Evolutionary conservation across 2,113 vertebrate genomes (phyloP), one percentile per base, ranked within the genome.

Genomic region (Myotis davidii): DNA sequence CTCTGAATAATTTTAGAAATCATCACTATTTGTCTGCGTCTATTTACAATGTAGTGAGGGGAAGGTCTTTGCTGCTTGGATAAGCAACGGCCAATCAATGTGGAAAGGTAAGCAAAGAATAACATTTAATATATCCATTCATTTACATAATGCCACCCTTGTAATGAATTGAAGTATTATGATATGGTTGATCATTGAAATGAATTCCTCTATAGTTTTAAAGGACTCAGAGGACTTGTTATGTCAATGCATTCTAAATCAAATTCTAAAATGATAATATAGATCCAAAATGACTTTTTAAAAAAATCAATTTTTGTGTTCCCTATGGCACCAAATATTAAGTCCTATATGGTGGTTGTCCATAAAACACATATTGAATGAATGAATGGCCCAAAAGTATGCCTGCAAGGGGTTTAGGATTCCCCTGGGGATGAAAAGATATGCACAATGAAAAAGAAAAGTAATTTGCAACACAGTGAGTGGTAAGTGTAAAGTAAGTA

Each of bases 231-330:
- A 90, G 52, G 6, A 82, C 29, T 89, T 90, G 42, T 92, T 69
- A 64, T 42, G 9, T 17, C 48, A 89, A 17, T 56, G 32, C 9
- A 3, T 72, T 90, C 52, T 77, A 20, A 85, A 64, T 45, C 6
- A 69, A 92, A 90, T 93, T 67, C 25, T 21, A 86, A 88, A 93
- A 93, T 84, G 64, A 84, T 11, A 64, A 81, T 52, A 54, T 64
- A 42, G 21, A 37, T 67, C 1, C 21, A 93, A 34, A 91, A 67
- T 4, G 50, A 25, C 27, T 85, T 90, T 56, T 78, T 45, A 7
- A 56, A 56, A 56, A 56, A 23, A 90, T 69, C 67, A 81, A 70
- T 69, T 77, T 95, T 73, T 86, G 8, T 45, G 42, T 85, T 50
- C 9, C n/a, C 11, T 61, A 56, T 88, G n/a, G 9, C 72, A 69